Conservation (phyloP, 2,888 invertebrate species). For the Bursaphelenchus okinawaensis region DNA sequence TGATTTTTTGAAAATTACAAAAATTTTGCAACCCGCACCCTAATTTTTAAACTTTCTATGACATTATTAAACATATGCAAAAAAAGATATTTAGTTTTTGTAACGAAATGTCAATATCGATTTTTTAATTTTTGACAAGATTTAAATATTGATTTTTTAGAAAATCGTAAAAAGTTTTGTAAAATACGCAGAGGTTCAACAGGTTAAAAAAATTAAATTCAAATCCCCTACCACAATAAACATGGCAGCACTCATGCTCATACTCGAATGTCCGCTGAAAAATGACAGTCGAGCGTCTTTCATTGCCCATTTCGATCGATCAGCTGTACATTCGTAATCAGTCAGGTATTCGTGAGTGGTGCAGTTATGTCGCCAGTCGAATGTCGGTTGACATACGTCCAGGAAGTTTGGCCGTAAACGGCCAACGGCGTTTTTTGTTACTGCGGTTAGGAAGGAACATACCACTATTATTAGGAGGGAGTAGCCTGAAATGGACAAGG, state of each 20-base stretch:
- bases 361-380: not conserved
- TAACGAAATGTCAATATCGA: too few species aligned
- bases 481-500: not conserved
- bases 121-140: too few species aligned
- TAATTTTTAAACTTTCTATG: too few species aligned
- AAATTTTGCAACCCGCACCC: too few species aligned
- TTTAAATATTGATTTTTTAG: too few species aligned
- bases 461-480: not conserved
- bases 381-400: not conserved
- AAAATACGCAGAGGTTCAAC: too few species aligned
- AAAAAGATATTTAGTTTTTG: too few species aligned
- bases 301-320: not conserved
- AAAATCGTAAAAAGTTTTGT: too few species aligned
- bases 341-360: not conserved
- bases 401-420: not conserved
- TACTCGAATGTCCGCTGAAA: conserved; percentile 19
- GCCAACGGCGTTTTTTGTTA: not conserved
- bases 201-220: too few species aligned
- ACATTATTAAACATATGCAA: too few species aligned
- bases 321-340: not conserved
- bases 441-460: not conserved
- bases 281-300: conserved; percentile 17
- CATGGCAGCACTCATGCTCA: conserved; percentile 7
- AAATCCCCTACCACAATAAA: conserved; percentile 11
- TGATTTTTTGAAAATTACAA: too few species aligned